Evolutionary conservation across 2,888 invertebrate species (phyloP), one percentile per base, ranked within the genome.

Genomic region (Doris montereyensis): DNA sequence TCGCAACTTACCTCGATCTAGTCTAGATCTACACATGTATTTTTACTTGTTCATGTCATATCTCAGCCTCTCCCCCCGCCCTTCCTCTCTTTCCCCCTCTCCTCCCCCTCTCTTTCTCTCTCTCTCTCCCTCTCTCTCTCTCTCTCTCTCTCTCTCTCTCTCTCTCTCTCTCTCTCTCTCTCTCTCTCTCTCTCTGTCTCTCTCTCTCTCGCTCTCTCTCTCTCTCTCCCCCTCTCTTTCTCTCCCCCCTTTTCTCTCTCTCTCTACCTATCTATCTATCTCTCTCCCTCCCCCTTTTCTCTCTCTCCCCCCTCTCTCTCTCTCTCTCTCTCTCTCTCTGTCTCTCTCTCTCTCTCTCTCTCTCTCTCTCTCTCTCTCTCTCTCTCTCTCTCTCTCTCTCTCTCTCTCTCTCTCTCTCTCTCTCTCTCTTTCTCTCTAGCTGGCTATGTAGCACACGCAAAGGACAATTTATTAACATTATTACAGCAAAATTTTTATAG

Each of bases 131-230:
- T 68, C 68, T 24, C 28, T 24, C 10, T 68, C 68, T 30, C 28
- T 68, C 68, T 30, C 30, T 68, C 68, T 68, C 26, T 30, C 28
- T 68, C 68, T 68, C 26, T 68, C 68, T 68, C 68, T 68, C 68
- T 68, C 26, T 68, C 8, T 28, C 26, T 68, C 68, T 68, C 68
- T 68, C 8, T 68, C 68, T 21, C 62, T 62, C 21, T 62, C 62
- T 5, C 21, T 62, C 62, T 62, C 62, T 24, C 62, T 5, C 5
- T 62, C 21, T 62, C 21, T 62, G n/a, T 62, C 21, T 62, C 62
- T n/a, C n/a, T n/a, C n/a, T n/a, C n/a, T n/a, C n/a, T n/a, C n/a
- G n/a, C n/a, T n/a, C n/a, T n/a, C n/a, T 62, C 13, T 62, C 13
- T 62, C 62, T 62, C 21, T 62, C 10, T 8, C 21, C 21, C 21